Evolutionary conservation across 2,113 vertebrate genomes (phyloP), one percentile per base, ranked within the genome.

Genomic region (Gadus chalcogrammus): DNA sequence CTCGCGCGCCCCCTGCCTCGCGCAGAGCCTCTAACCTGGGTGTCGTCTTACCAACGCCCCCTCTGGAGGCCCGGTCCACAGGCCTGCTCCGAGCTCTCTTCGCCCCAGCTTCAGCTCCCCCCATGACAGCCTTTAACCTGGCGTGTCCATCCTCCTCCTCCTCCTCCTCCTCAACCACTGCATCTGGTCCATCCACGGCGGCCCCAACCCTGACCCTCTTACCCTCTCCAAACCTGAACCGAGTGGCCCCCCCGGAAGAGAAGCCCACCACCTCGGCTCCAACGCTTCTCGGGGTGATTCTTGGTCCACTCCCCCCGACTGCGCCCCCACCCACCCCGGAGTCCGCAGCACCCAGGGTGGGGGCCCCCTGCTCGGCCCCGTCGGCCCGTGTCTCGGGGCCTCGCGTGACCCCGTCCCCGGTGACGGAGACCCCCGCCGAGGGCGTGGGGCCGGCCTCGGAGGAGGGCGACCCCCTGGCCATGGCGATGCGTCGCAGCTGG

Each of bases 401-500:
- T 35, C 67, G 64, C 0, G 60, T 56, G 12, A 1, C 63, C 17
- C 48, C 15, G 3, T 18, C 60, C 12, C 16, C 7, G 13, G 22
- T 60, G 62, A 18, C 61, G 17, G 53, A 0, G 62, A 48, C 28
- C 66, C 38, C 15, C 2, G 48, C 15, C 2, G 2, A 1, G 0
- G 17, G 9, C 8, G 42, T n/a, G n/a, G 17, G 17, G 13, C 60
- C 15, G 7, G 13, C 17, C 0, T 52, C 0, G 0, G 42, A 3
- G 0, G 42, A 3, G 16, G 20, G 62, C n/a, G 27, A n/a, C 0
- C 60, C 62, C 53, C 73, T 78, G 59, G 58, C 60, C 22, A 75
- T 72, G 0, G 74, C 65, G 5, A 80, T 80, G 61, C 42, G 31
- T 55, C 78, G 68, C 12, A 61, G 59, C 13, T 87, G 79, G 62